Conservation (phyloP, 2,113 vertebrate genomes). For the Oenanthe oenanthe region DNA sequence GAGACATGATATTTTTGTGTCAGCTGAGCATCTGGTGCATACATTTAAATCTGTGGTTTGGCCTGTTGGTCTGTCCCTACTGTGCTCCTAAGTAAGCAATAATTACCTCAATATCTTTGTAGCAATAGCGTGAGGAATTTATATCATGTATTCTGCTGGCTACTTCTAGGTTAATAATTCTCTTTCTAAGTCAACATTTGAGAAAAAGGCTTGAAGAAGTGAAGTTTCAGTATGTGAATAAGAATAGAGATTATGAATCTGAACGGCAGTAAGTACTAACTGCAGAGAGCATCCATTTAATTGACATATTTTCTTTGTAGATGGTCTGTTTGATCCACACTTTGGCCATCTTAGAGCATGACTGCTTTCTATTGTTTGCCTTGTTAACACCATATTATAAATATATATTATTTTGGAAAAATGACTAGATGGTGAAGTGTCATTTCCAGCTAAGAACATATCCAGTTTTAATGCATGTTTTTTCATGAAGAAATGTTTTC, state of each 20-base stretch:
- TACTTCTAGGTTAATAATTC: neutral
- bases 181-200: constrained; percentile 12
- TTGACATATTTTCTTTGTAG: neutral
- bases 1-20: neutral
- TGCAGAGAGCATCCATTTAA: neutral
- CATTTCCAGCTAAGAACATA: constrained; percentile 31
- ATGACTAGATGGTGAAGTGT: constrained; percentile 3
- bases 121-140: neutral
- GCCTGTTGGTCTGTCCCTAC: neutral
- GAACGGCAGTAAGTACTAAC: neutral
- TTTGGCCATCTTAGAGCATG: neutral
- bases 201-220: neutral
- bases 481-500: constrained; percentile 48
- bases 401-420: constrained; percentile 26
- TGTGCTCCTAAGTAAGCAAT: neutral
- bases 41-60: neutral
- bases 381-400: neutral
- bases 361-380: neutral
- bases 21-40: neutral
- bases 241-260: neutral
- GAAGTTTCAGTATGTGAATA: neutral
- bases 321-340: neutral
- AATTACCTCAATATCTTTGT: neutral
- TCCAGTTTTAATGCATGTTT: constrained; percentile 43
- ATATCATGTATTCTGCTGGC: neutral